Conservation (phyloP, 2,113 vertebrate genomes). For the Lamprologus sp. region DNA sequence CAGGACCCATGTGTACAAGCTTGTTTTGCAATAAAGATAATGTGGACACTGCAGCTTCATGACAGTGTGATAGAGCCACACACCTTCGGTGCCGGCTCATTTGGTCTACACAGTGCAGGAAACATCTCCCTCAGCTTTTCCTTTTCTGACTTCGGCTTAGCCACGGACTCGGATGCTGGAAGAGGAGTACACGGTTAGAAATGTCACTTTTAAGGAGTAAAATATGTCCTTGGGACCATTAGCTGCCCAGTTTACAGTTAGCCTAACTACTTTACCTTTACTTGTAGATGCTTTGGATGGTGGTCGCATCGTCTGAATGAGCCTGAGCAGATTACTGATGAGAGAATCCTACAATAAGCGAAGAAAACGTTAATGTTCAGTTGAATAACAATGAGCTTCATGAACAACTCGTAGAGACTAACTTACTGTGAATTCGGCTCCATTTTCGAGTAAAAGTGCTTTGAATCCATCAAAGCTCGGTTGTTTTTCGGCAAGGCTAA, state of each 20-base stretch:
- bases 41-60: neutral
- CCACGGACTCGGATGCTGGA: conserved; percentile 41
- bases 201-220: neutral
- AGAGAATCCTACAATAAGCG: conserved; percentile 82
- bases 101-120: conserved; percentile 86
- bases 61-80: neutral
- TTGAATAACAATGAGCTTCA: neutral
- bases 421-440: conserved; percentile 92
- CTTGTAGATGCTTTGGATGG: conserved; percentile 76
- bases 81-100: conserved; percentile 84
- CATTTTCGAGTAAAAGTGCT: conserved; percentile 81
- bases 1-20: rapidly evolving
- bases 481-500: conserved; percentile 88
- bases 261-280: conserved; percentile 68
- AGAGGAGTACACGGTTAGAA: neutral
- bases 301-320: conserved; percentile 96
- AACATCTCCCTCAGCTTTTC: conserved; percentile 88
- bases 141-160: conserved; percentile 82
- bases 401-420: rapidly evolving
- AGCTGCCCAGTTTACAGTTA: neutral
- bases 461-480: conserved; percentile 86
- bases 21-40: neutral
- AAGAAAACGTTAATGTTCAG: neutral
- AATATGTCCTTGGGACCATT: neutral
- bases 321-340: conserved; percentile 85